phyloP scores from a whole-genome alignment of 2,113 vertebrate species.

The Prionailurus bengalensis region DNA sequence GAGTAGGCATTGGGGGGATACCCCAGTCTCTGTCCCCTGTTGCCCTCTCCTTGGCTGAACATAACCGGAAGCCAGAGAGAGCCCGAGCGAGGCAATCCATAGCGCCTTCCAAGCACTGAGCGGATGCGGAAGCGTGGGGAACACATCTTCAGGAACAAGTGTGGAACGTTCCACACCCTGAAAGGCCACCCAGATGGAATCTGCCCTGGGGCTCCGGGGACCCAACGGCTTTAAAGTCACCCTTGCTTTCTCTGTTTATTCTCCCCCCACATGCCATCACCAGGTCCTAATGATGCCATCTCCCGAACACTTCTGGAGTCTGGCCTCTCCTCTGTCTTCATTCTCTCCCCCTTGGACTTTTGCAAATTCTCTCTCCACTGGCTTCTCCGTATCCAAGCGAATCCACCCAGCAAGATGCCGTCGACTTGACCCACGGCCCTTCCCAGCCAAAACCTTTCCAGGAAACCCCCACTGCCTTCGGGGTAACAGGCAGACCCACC shows the following conservation, averaged over 20 bases:
- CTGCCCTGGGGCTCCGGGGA: neutral
- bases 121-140: neutral
- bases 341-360: neutral
- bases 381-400: neutral
- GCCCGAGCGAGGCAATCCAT: fast-evolving
- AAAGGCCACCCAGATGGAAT: neutral
- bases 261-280: neutral
- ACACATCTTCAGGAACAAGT: neutral
- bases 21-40: neutral
- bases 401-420: neutral
- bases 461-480: neutral
- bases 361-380: neutral
- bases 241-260: neutral
- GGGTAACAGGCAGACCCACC: neutral
- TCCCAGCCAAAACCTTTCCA: neutral
- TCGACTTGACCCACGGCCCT: neutral
- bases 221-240: neutral
- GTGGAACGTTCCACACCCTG: fast-evolving
- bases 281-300: neutral
- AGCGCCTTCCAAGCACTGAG: neutral
- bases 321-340: neutral
- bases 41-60: neutral
- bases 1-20: neutral
- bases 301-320: neutral
- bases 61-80: neutral